Evolutionary conservation across 1,140 invertebrate species (phyloP).

Genomic region (Hyposmocoma kahamanoa): DNA sequence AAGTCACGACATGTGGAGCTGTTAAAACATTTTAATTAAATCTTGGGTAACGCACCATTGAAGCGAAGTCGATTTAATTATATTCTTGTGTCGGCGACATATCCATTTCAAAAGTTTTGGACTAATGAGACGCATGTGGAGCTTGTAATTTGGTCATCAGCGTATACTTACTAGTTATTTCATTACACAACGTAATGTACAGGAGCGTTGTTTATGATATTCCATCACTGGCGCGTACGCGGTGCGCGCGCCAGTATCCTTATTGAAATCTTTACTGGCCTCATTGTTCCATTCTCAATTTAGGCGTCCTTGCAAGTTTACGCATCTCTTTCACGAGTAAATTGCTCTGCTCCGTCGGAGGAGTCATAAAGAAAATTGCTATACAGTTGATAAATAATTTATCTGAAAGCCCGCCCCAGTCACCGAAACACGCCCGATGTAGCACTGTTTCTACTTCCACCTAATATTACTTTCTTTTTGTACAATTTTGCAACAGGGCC

Average conservation of each 20-base stretch:
- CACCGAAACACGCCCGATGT: slow-evolving; percentile 59
- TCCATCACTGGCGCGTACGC: neutral
- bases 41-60: slow-evolving; percentile 29
- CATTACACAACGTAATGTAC: too few species aligned
- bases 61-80: slow-evolving; percentile 45
- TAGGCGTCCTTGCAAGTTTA: slow-evolving; percentile 66
- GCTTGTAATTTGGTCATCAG: too few species aligned
- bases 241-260: slow-evolving; percentile 16
- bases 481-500: slow-evolving; percentile 68
- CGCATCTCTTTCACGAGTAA: slow-evolving; percentile 68
- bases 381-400: slow-evolving; percentile 74
- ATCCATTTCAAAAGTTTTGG: slow-evolving; percentile 36
- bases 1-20: neutral
- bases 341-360: slow-evolving; percentile 69
- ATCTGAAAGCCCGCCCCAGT: slow-evolving; percentile 70
- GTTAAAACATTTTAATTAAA: slow-evolving; percentile 31
- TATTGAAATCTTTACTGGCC: slow-evolving; percentile 48
- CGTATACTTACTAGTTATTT: too few species aligned
- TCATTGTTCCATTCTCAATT: slow-evolving; percentile 58
- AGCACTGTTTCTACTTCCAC: slow-evolving; percentile 61
- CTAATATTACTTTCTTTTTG: slow-evolving; percentile 72
- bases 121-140: slow-evolving; percentile 50
- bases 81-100: slow-evolving; percentile 27
- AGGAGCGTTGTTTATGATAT: too few species aligned
- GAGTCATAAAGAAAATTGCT: slow-evolving; percentile 74